A percentile compares a stretch with the other conserved stretches of the same genome.
phyloP scores from a whole-genome alignment of 2,113 vertebrate genomes.

The Onychostruthus taczanowskii region DNA sequence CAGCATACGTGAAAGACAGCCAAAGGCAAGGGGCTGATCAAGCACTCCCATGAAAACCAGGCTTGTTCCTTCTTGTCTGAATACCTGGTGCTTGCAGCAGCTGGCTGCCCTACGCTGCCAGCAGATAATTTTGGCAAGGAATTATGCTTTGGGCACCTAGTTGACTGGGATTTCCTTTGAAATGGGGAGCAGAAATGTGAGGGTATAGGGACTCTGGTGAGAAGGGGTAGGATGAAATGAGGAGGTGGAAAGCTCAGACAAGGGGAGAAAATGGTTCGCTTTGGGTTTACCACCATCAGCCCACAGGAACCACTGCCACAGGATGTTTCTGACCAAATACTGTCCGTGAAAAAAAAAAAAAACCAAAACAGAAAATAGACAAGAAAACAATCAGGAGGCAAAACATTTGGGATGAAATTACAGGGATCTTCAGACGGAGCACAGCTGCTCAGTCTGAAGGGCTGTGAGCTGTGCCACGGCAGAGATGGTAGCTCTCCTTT shows the following conservation, averaged over 20 bases:
- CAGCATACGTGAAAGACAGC: not conserved
- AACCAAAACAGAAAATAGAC: not conserved
- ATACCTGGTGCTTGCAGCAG: not conserved
- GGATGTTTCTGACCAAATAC: not conserved
- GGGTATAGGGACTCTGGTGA: not conserved
- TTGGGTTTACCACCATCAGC: not conserved
- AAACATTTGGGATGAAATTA: not conserved
- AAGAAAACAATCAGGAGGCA: not conserved
- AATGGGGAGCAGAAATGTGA: not conserved
- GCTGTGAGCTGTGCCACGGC: not conserved
- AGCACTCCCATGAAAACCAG: constrained; percentile 6
- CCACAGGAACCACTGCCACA: not conserved
- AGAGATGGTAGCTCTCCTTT: not conserved
- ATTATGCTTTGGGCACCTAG: not conserved
- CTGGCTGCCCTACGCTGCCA: not conserved
- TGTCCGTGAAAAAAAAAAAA: not conserved
- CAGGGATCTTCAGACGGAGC: not conserved
- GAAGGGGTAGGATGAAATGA: not conserved
- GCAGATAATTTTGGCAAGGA: not conserved
- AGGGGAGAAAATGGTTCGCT: not conserved
- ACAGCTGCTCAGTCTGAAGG: not conserved
- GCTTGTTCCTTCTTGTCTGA: constrained; percentile 36
- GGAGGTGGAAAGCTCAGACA: not conserved
- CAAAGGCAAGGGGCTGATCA: not conserved
- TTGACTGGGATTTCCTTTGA: not conserved